Conservation (phyloP, 2,113 vertebrate species). For the Rhea pennata region DNA sequence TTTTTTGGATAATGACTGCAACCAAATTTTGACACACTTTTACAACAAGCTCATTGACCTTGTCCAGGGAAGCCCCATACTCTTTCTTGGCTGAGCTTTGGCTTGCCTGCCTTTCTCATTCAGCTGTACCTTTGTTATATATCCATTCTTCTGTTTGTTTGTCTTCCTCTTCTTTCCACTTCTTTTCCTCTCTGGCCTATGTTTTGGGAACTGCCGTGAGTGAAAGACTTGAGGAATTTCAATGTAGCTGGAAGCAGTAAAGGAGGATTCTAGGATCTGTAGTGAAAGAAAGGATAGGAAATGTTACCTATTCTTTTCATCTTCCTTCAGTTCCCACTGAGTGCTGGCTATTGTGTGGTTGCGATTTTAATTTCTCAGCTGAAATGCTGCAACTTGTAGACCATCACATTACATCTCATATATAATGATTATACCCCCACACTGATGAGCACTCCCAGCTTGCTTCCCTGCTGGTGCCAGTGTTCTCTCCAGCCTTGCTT, state of each 20-base stretch:
- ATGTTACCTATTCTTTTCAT: neutral
- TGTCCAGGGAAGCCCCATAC: neutral
- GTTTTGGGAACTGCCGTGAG: neutral
- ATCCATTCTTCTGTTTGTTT: neutral
- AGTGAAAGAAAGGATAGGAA: accelerated
- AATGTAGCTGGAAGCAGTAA: neutral
- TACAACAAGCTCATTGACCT: neutral
- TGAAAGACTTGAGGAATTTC: neutral
- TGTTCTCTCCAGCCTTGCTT: neutral
- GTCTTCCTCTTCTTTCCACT: neutral
- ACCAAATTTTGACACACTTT: neutral
- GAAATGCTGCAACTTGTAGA: neutral
- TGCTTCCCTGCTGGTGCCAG: neutral
- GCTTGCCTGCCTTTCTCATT: neutral
- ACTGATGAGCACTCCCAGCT: neutral
- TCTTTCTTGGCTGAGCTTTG: neutral
- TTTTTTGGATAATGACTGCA: neutral
- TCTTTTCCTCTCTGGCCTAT: neutral
- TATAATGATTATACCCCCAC: neutral
- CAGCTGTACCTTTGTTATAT: neutral
- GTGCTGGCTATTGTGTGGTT: neutral
- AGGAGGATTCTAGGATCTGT: neutral
- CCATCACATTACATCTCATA: neutral
- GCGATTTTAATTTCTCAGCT: neutral
- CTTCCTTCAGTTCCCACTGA: neutral